phyloP scores from a whole-genome alignment of 2,888 invertebrate species.

The Lithophane socia region DNA sequence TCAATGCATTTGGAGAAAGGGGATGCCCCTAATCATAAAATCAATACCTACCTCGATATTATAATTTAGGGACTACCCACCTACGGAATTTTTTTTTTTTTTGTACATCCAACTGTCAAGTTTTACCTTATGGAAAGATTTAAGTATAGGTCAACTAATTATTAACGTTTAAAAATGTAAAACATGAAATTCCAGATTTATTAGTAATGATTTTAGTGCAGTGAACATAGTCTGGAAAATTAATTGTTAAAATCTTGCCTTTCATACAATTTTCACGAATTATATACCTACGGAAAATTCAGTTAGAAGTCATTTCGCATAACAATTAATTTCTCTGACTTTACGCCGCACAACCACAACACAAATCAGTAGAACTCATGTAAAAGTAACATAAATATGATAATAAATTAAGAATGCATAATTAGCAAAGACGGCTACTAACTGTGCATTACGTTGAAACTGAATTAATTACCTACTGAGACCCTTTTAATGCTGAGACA shows the following conservation, averaged over 20 bases:
- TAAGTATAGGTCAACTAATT: background rate
- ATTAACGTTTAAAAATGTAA: background rate
- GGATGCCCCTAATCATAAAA: background rate
- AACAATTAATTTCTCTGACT: background rate
- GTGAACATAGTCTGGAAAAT: no score
- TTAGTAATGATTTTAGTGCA: background rate
- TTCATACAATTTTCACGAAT: background rate
- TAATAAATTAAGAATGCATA: background rate
- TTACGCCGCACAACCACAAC: background rate
- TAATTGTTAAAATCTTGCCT: no score
- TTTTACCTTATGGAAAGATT: background rate
- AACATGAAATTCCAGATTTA: background rate
- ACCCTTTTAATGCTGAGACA: slow-evolving; percentile 7
- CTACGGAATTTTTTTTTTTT: background rate
- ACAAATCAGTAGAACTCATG: background rate
- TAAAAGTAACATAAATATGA: background rate
- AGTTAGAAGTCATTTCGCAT: background rate
- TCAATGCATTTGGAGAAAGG: background rate
- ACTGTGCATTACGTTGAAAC: slow-evolving; percentile 14
- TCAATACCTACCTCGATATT: background rate
- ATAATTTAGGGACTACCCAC: background rate
- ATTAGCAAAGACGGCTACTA: background rate
- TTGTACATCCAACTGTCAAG: background rate
- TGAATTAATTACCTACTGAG: slow-evolving; percentile 13
- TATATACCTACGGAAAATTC: background rate